Evolutionary conservation across 2,888 invertebrate genomes (phyloP), one percentile per base, ranked within the genome.

Genomic region (Trachelus troglodyta): DNA sequence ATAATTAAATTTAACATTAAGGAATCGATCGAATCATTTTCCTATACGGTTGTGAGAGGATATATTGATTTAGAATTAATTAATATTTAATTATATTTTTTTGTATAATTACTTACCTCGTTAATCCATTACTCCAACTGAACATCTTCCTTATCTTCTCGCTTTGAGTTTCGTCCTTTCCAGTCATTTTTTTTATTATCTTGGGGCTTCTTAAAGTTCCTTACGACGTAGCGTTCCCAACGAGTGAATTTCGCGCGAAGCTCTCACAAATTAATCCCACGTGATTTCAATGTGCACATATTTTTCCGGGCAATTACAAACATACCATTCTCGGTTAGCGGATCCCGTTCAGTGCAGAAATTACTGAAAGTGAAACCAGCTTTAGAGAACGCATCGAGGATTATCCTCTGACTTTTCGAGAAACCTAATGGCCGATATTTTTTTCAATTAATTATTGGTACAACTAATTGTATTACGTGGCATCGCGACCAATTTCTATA

Each of bases 91-190:
- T 9, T 56, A 9, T 23, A 56, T 75, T 30, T 78, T 79, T 74
- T 11, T 1, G 0, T 4, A 78, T 37, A 78, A 76, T 31, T 69
- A 79, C 81, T 56, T 79, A 83, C 82, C 79, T 83, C 56, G 82
- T 76, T 89, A 86, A 92, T 90, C 92, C 93, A 79, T 92, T 92
- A 85, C 94, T 94, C 94, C 94, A 94, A 88, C 94, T 94, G 86
- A 94, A 94, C 94, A 94, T 94, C 85, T 92, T 93, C 82, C 92
- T 93, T 83, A 94, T 93, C 87, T 93, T 92, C 84, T 94, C 94
- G 76, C 87, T 83, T 75, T 88, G 89, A 75, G 88, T 81, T 77
- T 87, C 87, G 79, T 90, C 88, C 79, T 85, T 86, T 69, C 85
- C 71, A 33, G 31, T 56, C 56, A 56, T 56, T 56, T 56, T 56